Evolutionary conservation across 2,888 invertebrate genomes (phyloP), one percentile per base, ranked within the genome.

Genomic region (Agrochola lota): DNA sequence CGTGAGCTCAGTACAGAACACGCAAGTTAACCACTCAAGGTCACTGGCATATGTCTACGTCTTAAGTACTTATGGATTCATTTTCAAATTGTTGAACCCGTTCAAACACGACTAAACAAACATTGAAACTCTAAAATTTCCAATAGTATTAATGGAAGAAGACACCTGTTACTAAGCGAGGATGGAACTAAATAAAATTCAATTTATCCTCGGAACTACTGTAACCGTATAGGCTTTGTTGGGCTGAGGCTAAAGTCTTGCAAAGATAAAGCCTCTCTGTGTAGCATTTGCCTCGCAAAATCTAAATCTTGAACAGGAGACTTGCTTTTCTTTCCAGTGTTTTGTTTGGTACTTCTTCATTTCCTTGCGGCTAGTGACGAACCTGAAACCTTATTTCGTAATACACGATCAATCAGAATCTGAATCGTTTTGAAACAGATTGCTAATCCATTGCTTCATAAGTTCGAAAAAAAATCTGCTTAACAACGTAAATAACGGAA

Each of bases 171-270:
- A 62, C 30, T 35, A 62, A 79, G n/a, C 62, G 15, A 78, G 40
- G 62, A 69, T 59, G 26, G 62, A 70, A 84, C 52, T 68, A 68
- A 68, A 71, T 85, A 81, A 71, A 82, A 84, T 84, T 82, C 74
- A 80, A 84, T 82, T 68, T 82, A 80, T 43, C 43, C 55, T 35
- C 30, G 30, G 60, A 74, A 55, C 85, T 80, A 74, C 73, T 84
- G 62, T n/a, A 69, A 60, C 63, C 64, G 46, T 30, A 8, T 15
- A 15, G 52, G 85, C 80, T 80, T 74, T 74, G 67, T 68, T 74
- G 74, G 67, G 63, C 35, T 66, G 43, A 67, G 17, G 74, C 46
- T 57, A 49, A 23, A n/a, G 70, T 84, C 70, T 84, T 67, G 57
- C 55, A 20, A 49, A 73, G 67, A 84, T 84, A 80, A 80, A 74